Evolutionary conservation across 2,888 invertebrate species (phyloP), one percentile per base, ranked within the genome.

Genomic region (Himalopsyche anomala): DNA sequence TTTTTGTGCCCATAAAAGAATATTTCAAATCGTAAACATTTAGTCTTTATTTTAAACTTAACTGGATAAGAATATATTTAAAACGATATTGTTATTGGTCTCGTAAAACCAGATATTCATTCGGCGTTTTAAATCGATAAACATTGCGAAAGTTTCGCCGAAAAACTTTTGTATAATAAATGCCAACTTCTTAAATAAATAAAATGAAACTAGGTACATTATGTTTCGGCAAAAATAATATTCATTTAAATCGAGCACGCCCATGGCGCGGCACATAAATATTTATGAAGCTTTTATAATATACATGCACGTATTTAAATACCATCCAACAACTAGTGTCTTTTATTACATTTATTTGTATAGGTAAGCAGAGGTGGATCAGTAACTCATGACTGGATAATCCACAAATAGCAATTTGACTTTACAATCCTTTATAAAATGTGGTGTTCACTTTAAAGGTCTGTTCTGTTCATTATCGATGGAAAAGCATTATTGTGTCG

Each of bases 201-300:
- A 74, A 74, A 36, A 74, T 74, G 38, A 74, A 38, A 5, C 74
- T 36, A 38, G 74, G 36, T 74, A 74, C 36, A 4, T 74, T 11
- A 38, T 19, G 74, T 38, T 74, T 74, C 74, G 74, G 74, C 28
- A 74, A 74, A 74, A 74, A 74, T 74, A 74, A 36, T 74, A 74
- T 28, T 74, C 74, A 74, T 74, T 74, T 74, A 74, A 74, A 80
- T 81, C 81, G 80, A 84, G 84, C 85, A 85, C 87, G 87, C 87
- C 87, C 80, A 85, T 87, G 87, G 89, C 86, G 74, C 89, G 84
- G 82, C 84, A 81, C 87, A 87, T 87, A 87, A 84, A 87, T 87
- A 87, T 87, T 87, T 87, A 87, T 87, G 87, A 86, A 84, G 86
- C 86, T 69, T 86, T 86, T 83, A 87, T 87, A 86, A 85, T 87